A percentile compares a stretch with the other conserved stretches of the same genome.
These are phyloP conservation scores for Ypsolopha scabrella DNA, from an alignment of 2,888 invertebrate genomes.

Conservation along the genomic window DNA sequence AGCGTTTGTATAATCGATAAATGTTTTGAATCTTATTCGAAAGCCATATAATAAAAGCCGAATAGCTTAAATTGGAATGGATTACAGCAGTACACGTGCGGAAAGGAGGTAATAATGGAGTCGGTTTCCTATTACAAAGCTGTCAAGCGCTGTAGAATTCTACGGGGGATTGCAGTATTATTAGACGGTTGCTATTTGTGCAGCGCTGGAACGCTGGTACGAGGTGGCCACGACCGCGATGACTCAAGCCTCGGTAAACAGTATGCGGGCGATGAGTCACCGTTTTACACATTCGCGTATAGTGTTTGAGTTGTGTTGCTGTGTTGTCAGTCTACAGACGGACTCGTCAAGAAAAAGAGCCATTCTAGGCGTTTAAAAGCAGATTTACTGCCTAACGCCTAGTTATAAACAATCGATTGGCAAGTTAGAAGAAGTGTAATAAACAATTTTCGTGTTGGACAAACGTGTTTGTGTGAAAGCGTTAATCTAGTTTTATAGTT, in stretches of 20 bases:
- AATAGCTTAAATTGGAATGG: conserved; percentile 37
- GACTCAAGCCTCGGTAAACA: conserved; percentile 71
- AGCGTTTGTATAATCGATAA: conserved; percentile 11
- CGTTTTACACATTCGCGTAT: conserved; percentile 71
- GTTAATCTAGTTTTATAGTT: conserved; percentile 47
- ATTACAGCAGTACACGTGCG: conserved; percentile 53
- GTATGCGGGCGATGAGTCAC: conserved; percentile 72
- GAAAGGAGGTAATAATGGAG: conserved; percentile 69
- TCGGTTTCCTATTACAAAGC: conserved; percentile 38
- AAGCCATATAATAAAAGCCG: conserved; percentile 12
- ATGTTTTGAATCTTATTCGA: conserved; percentile 20
- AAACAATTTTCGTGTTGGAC: conserved; percentile 33
- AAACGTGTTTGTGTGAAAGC: conserved; percentile 61
- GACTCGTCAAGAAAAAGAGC: conserved; percentile 57
- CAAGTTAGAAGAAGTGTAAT: conserved; percentile 32
- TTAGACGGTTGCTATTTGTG: conserved; percentile 17
- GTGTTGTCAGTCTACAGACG: conserved; percentile 67
- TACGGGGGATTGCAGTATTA: conserved; percentile 18
- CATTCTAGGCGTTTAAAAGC: conserved; percentile 58
- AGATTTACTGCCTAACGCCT: conserved; percentile 56
- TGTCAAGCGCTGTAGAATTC: conserved; percentile 44
- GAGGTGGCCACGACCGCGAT: conserved; percentile 42
- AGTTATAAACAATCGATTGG: conserved; percentile 33
- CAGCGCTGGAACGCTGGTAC: conserved; percentile 51
- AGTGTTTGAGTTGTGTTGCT: conserved; percentile 53